These are phyloP conservation scores for Eristalinus aeneus DNA, from an alignment of 2,888 invertebrate species.

Conservation along the genomic window DNA sequence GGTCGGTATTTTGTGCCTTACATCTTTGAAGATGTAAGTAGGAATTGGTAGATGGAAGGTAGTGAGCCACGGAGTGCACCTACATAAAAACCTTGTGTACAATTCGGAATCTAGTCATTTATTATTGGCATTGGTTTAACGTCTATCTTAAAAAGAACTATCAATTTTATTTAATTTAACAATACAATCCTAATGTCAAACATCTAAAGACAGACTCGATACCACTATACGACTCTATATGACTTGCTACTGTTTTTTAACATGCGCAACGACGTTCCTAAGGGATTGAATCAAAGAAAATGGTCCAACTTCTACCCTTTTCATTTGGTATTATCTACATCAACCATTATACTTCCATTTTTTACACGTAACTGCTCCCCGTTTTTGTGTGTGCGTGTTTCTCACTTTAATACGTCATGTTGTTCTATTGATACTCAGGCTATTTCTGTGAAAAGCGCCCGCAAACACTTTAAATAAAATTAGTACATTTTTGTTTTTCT, in stretches of 20 bases:
- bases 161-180: background rate
- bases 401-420: slow-evolving; percentile 3
- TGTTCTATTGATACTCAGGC: background rate
- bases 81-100: no score
- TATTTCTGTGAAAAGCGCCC: slow-evolving; percentile 1
- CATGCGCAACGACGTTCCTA: no score
- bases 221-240: background rate
- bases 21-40: no score
- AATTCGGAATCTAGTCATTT: no score
- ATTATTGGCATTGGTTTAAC: no score
- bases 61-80: no score
- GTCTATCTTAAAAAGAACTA: background rate
- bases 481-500: slow-evolving; percentile 6
- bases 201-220: background rate
- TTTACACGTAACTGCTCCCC: background rate
- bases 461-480: slow-evolving; percentile 1
- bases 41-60: no score
- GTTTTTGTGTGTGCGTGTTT: background rate
- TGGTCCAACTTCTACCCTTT: background rate
- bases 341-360: slow-evolving; percentile 5
- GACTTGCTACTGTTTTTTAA: background rate
- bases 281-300: slow-evolving; percentile 2
- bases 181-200: background rate
- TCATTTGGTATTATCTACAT: background rate
- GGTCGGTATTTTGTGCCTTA: no score